phyloP scores from a whole-genome alignment of 37 sponge, comb jelly and placozoan species.

The Trichoplax adhaerens region DNA sequence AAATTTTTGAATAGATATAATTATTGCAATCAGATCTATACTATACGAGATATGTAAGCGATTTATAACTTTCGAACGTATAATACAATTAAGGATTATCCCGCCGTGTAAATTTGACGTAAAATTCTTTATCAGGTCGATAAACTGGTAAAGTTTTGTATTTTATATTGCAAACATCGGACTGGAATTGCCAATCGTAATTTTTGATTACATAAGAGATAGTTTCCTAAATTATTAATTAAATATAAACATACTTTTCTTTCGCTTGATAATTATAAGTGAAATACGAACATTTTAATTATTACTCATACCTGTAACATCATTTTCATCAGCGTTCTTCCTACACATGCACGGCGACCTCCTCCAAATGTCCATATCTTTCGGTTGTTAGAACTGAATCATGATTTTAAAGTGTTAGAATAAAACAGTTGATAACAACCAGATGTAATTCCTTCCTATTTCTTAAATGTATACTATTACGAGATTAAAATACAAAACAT shows the following conservation, averaged over 20 bases:
- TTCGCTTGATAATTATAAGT: no score
- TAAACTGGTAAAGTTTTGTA: constrained; percentile 63
- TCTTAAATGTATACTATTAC: no score
- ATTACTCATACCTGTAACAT: constrained; percentile 28
- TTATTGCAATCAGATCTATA: no score
- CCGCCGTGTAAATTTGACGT: background rate
- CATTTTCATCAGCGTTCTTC: constrained; percentile 24
- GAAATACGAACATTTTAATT: no score
- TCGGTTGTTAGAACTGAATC: no score
- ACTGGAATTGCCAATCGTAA: constrained; percentile 30
- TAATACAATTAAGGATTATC: no score
- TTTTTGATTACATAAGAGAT: constrained; percentile 9
- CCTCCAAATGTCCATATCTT: constrained; percentile 82
- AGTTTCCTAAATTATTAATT: constrained; percentile 18
- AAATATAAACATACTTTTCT: no score
- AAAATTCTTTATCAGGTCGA: constrained; percentile 45
- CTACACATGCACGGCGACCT: constrained; percentile 60
- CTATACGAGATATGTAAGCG: no score
- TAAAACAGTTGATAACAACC: background rate
- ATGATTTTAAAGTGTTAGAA: no score
- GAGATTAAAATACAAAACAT: background rate
- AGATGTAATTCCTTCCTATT: background rate
- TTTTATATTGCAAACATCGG: constrained; percentile 23
- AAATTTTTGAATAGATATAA: no score
- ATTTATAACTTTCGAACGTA: no score